Percentiles rank a stretch among this genome's conserved stretches.
phyloP scores from a whole-genome alignment of 1,140 invertebrate genomes.

The Drosophila novamexicana region DNA sequence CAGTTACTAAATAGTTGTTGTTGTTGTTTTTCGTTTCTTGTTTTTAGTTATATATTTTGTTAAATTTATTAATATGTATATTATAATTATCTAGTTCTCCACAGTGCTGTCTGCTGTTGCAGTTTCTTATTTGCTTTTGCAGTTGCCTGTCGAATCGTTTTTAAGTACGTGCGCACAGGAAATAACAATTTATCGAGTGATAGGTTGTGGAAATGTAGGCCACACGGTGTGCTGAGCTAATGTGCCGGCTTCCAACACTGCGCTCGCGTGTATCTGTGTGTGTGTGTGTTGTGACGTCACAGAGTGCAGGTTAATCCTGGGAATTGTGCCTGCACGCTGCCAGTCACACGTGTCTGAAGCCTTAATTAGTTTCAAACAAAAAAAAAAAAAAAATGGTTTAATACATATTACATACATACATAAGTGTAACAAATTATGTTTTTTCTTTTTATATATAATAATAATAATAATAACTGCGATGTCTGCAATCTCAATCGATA shows the following conservation, averaged over 20 bases:
- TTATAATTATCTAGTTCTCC: slow-evolving; percentile 76
- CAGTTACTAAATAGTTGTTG: slow-evolving; percentile 37
- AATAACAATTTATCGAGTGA: slow-evolving; percentile 71
- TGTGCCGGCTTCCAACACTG: slow-evolving; percentile 29
- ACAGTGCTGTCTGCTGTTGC: slow-evolving; percentile 63
- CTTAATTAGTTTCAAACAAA: slow-evolving; percentile 23
- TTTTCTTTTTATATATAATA: slow-evolving; percentile 13
- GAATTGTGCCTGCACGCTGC: not conserved
- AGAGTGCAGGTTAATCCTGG: not conserved
- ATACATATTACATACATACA: slow-evolving; percentile 45
- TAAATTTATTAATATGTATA: slow-evolving; percentile 53
- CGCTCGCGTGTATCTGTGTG: slow-evolving; percentile 10
- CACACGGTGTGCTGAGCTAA: slow-evolving; percentile 47
- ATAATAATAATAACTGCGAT: slow-evolving; percentile 39
- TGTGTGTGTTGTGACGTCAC: slow-evolving; percentile 34
- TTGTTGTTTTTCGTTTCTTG: slow-evolving; percentile 8
- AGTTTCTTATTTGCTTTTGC: slow-evolving; percentile 19
- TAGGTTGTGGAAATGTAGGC: slow-evolving; percentile 48
- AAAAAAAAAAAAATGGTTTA: slow-evolving; percentile 24
- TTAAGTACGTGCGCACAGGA: slow-evolving; percentile 80
- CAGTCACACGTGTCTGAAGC: slow-evolving; percentile 11
- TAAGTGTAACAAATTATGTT: slow-evolving; percentile 37
- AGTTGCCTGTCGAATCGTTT: slow-evolving; percentile 34
- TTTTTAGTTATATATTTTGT: slow-evolving; percentile 33
- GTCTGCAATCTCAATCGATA: slow-evolving; percentile 11